Evolutionary conservation across 2,888 invertebrate species (phyloP).

Genomic region (Agrotis clavis): DNA sequence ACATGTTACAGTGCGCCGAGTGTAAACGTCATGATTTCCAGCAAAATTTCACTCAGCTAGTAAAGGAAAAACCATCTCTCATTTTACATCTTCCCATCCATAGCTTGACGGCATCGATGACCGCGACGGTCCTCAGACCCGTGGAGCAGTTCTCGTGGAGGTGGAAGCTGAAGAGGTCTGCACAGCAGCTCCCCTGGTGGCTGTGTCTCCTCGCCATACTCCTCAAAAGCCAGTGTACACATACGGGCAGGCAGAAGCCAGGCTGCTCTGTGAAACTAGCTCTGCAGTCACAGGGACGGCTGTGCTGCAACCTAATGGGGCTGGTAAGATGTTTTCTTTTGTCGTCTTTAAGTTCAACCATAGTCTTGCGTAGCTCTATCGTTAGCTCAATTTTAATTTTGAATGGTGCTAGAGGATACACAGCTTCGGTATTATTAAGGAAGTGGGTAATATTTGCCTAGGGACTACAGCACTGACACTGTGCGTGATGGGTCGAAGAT

Average conservation of each 20-base stretch:
- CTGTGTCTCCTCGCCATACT: constrained; percentile 91
- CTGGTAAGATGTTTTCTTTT: constrained; percentile 70
- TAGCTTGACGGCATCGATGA: constrained; percentile 82
- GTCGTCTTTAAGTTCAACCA: no score
- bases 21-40: neutral
- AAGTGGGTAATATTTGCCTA: no score
- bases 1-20: neutral
- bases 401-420: no score
- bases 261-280: constrained; percentile 86
- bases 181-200: constrained; percentile 94
- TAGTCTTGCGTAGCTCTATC: no score
- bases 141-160: constrained; percentile 95
- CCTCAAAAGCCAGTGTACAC: constrained; percentile 94
- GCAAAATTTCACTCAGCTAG: no score
- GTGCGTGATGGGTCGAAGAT: no score
- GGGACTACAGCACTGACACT: no score
- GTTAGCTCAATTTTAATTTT: no score
- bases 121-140: constrained; percentile 87
- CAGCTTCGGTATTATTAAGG: no score
- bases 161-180: constrained; percentile 95
- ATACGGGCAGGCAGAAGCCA: constrained; percentile 92
- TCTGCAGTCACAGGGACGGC: constrained; percentile 87
- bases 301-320: constrained; percentile 83
- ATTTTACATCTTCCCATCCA: neutral
- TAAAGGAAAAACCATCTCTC: neutral